Evolutionary conservation across 2,113 vertebrate genomes (phyloP).

Genomic region (Mystacornis crossleyi): DNA sequence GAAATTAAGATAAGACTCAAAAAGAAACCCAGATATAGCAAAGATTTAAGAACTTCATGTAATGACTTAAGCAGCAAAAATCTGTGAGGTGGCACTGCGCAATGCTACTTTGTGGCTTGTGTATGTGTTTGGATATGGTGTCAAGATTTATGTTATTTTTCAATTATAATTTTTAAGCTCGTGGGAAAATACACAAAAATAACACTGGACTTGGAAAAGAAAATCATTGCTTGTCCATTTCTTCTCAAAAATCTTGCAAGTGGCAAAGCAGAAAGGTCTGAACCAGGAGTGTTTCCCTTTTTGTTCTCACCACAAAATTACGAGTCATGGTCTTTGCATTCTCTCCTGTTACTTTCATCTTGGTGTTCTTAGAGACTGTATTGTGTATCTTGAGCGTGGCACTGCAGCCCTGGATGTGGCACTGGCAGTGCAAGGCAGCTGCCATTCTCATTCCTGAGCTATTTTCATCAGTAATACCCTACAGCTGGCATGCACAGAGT

Average conservation of each 20-base stretch:
- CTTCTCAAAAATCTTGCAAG: not conserved
- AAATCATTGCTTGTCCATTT: not conserved
- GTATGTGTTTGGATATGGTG: not conserved
- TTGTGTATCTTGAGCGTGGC: not conserved
- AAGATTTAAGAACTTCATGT: not conserved
- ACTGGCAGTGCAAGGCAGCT: not conserved
- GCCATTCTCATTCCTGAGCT: not conserved
- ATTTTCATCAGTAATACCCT: too few species aligned
- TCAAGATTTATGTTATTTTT: not conserved
- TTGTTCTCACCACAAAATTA: not conserved
- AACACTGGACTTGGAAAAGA: not conserved
- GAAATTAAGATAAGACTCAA: not conserved
- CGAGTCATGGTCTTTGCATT: not conserved
- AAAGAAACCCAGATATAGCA: not conserved
- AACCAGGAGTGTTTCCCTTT: not conserved
- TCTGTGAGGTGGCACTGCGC: not conserved
- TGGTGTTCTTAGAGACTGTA: not conserved
- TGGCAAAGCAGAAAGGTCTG: not conserved
- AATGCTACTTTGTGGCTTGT: not conserved
- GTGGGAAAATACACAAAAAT: not conserved
- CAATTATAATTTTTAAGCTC: not conserved
- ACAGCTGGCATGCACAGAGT: fast-evolving
- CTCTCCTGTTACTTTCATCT: not conserved
- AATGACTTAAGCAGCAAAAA: not conserved
- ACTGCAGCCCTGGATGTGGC: not conserved